Conservation (phyloP, 2,797 vertebrate species). For the Propithecus perrieri region DNA sequence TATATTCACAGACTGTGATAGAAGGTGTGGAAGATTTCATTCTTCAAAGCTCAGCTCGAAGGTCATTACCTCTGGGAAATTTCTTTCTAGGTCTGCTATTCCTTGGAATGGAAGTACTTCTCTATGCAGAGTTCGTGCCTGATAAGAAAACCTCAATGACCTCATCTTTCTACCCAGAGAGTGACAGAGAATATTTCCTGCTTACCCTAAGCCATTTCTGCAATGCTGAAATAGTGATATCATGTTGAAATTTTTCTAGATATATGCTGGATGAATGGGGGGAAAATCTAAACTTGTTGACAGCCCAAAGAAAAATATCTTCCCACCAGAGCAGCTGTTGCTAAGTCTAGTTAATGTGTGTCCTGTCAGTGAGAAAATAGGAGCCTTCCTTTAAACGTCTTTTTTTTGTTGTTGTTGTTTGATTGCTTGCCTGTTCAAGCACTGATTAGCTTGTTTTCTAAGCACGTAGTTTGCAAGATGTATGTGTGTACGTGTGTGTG, state of each 20-base stretch:
- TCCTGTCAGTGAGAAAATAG: constrained; percentile 42
- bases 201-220: neutral
- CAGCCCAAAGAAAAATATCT: constrained; percentile 58
- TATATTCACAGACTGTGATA: neutral
- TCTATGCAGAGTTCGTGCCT: neutral
- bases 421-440: neutral
- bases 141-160: neutral
- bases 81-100: neutral
- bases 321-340: constrained; percentile 56
- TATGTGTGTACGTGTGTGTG: neutral
- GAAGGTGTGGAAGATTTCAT: neutral
- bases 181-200: neutral
- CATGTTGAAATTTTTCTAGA: constrained; percentile 61
- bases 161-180: neutral
- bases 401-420: constrained; percentile 9
- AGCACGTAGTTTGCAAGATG: neutral
- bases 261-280: neutral
- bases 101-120: neutral
- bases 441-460: constrained; percentile 33
- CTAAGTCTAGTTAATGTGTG: constrained; percentile 46
- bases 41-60: constrained; percentile 20
- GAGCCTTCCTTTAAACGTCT: constrained; percentile 9
- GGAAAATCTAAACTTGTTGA: constrained; percentile 54
- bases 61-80: neutral
- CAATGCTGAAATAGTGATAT: constrained; percentile 47